phyloP scores from a whole-genome alignment of 2,797 vertebrate species.

The Psittacula echo region DNA sequence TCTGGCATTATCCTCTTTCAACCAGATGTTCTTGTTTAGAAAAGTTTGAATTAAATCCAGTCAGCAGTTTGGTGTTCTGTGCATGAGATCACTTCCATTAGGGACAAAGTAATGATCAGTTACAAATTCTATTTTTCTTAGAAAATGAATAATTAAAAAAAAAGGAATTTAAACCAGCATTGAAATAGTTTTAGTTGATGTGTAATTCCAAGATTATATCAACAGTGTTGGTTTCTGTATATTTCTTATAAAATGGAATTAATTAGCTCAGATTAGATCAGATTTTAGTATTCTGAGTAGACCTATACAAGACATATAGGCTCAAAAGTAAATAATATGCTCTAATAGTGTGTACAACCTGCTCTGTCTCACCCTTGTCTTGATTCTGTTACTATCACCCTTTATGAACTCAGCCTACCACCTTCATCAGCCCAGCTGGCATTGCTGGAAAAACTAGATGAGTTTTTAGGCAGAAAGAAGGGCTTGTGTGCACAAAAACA shows the following conservation, averaged over 20 bases:
- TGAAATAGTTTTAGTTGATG: not conserved
- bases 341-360: not conserved
- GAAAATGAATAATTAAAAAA: not conserved
- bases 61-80: not conserved
- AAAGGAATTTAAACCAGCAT: not conserved
- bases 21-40: not conserved
- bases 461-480: not conserved
- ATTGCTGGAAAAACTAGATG: not conserved
- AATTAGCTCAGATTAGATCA: not conserved
- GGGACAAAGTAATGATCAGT: not conserved
- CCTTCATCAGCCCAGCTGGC: not conserved
- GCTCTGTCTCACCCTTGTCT: not conserved
- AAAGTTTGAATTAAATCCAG: not conserved
- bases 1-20: not conserved
- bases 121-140: not conserved
- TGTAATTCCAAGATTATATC: not conserved
- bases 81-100: not conserved
- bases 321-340: not conserved
- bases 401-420: not conserved
- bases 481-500: not conserved
- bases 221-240: not conserved
- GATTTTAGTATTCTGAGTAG: not conserved
- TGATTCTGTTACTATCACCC: not conserved
- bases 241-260: not conserved
- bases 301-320: not conserved